Conservation (phyloP, 2,113 vertebrate genomes). For the Cryptotis parvus region DNA sequence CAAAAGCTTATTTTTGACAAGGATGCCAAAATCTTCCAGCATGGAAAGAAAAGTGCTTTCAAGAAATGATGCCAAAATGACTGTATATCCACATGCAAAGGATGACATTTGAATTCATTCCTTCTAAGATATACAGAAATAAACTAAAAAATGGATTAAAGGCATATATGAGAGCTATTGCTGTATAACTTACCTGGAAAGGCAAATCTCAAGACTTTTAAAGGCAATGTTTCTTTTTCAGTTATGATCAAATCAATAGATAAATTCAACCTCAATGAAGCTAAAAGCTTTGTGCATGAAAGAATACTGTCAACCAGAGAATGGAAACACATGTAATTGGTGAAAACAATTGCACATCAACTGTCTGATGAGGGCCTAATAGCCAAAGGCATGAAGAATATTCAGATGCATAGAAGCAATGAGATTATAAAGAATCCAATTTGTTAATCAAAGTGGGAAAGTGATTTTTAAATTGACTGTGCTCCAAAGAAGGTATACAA, state of each 20-base stretch:
- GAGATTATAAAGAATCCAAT: too few relatives aligned
- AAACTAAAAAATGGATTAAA: neutral
- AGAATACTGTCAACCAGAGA: neutral
- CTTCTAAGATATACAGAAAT: neutral
- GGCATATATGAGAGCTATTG: neutral
- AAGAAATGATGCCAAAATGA: neutral
- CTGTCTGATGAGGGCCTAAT: neutral
- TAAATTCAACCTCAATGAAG: neutral
- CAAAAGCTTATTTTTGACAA: neutral
- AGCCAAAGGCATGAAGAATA: neutral
- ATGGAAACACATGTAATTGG: neutral
- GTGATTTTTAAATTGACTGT: too few relatives aligned
- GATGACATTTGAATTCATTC: neutral
- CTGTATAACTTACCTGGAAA: neutral
- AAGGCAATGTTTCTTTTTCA: neutral
- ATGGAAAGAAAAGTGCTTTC: neutral
- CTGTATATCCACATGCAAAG: neutral
- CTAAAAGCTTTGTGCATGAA: neutral
- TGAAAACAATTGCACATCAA: neutral
- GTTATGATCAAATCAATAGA: neutral
- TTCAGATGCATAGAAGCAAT: too few relatives aligned
- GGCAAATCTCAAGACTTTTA: neutral
- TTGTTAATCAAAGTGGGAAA: too few relatives aligned
- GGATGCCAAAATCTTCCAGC: neutral
- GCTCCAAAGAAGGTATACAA: neutral